A percentile compares a stretch with the other conserved stretches of the same genome.
These are phyloP conservation scores for Dasypogon diadema DNA, from an alignment of 2,888 invertebrate genomes.

Conservation along the genomic window DNA sequence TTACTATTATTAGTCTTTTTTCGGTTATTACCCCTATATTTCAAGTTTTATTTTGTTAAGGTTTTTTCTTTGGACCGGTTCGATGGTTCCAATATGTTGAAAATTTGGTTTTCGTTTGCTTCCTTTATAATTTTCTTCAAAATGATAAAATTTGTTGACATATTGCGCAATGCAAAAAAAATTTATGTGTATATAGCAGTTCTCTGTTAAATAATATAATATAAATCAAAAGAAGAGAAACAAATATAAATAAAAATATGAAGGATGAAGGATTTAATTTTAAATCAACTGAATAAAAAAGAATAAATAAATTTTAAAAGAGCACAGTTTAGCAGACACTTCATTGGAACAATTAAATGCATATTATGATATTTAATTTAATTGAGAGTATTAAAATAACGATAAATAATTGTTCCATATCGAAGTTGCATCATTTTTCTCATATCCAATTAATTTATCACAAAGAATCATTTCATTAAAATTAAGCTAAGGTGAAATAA, in stretches of 20 bases:
- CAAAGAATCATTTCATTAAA: too few species aligned
- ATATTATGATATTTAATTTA: too few species aligned
- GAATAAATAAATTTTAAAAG: too few species aligned
- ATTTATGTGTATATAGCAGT: not conserved
- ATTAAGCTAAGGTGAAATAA: too few species aligned
- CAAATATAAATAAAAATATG: conserved; percentile 52
- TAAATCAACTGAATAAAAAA: conserved; percentile 6
- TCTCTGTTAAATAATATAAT: not conserved
- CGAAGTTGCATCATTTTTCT: too few species aligned
- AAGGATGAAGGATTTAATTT: conserved; percentile 55
- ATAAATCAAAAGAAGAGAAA: not conserved
- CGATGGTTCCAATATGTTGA: conserved; percentile 67
- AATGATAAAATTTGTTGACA: conserved; percentile 6
- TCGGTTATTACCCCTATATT: conserved; percentile 17
- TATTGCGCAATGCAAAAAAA: not conserved
- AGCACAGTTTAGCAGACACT: too few species aligned
- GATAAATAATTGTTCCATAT: too few species aligned
- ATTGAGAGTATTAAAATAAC: too few species aligned
- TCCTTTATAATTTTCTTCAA: conserved; percentile 54
- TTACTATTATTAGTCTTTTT: conserved; percentile 24
- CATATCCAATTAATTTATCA: too few species aligned
- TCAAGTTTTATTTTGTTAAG: conserved; percentile 65
- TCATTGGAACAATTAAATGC: too few species aligned
- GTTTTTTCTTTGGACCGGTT: conserved; percentile 70
- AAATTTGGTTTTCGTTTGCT: conserved; percentile 56